Percentiles rank a stretch among this genome's conserved stretches.
Evolutionary conservation across 2,797 vertebrate genomes (phyloP).

Genomic region (Melanotaenia boesemani): DNA sequence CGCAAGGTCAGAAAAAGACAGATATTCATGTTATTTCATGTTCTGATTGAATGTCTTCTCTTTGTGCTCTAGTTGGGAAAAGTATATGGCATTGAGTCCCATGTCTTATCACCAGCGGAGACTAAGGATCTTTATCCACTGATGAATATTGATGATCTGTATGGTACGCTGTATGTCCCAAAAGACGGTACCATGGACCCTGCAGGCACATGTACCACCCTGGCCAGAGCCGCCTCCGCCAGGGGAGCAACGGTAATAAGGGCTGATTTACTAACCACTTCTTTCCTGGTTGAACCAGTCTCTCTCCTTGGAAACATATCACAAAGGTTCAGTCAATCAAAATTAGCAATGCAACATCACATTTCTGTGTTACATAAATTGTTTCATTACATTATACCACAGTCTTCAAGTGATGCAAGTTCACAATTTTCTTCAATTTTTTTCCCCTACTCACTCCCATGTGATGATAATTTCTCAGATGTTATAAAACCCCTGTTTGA

Average conservation of each 20-base stretch:
- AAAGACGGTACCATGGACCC: conserved; percentile 98
- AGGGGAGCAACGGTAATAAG: conserved; percentile 88
- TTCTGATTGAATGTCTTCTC: neutral
- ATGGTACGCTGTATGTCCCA: conserved; percentile 94
- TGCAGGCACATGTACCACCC: conserved; percentile 91
- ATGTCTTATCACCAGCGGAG: conserved; percentile 91
- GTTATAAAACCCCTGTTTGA: neutral
- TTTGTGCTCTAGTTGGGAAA: conserved; percentile 88
- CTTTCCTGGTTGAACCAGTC: neutral
- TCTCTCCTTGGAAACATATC: neutral
- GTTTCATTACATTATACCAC: no score
- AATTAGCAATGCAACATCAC: neutral
- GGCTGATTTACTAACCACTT: neutral
- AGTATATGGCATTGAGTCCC: conserved; percentile 93
- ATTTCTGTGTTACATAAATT: neutral
- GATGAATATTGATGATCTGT: conserved; percentile 94
- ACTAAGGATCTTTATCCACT: conserved; percentile 95
- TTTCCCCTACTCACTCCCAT: neutral
- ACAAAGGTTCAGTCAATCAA: neutral
- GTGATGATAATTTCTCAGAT: neutral
- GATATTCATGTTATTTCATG: neutral
- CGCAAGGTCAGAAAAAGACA: neutral
- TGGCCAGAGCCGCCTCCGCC: conserved; percentile 88
- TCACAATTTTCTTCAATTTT: neutral
- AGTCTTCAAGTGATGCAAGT: neutral